Evolutionary conservation across 2,888 invertebrate species (phyloP).

Genomic region (Ceraclea dissimilis): DNA sequence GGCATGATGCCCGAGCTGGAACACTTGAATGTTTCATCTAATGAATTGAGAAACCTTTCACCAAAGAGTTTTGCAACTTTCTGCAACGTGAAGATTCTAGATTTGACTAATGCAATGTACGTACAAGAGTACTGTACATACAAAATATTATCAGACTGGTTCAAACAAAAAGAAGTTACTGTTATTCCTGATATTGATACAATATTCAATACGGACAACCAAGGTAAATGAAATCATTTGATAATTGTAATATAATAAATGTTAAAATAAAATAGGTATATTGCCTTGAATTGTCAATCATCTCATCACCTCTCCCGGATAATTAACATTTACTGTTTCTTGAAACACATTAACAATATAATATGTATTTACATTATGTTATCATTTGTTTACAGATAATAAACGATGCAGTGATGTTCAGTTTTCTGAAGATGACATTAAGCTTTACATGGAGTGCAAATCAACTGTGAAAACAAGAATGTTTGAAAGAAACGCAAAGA

Average conservation of each 20-base stretch:
- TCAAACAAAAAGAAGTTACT: slow-evolving; percentile 18
- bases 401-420: slow-evolving; percentile 34
- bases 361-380: too few relatives aligned
- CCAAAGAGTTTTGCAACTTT: slow-evolving; percentile 51
- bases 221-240: too few relatives aligned
- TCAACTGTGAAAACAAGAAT: slow-evolving; percentile 22
- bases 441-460: slow-evolving; percentile 36
- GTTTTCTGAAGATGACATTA: slow-evolving; percentile 32
- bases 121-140: slow-evolving; percentile 19
- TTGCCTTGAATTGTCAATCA: too few relatives aligned
- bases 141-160: slow-evolving; percentile 18
- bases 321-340: too few relatives aligned
- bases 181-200: slow-evolving; percentile 19
- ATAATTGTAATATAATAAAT: not conserved
- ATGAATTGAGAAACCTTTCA: slow-evolving; percentile 42
- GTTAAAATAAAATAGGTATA: not conserved
- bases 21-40: slow-evolving; percentile 56
- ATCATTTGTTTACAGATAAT: too few relatives aligned
- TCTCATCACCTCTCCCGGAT: too few relatives aligned
- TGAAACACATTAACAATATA: too few relatives aligned
- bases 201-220: slow-evolving; percentile 20
- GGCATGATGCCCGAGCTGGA: slow-evolving; percentile 51
- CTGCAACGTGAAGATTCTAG: slow-evolving; percentile 54
- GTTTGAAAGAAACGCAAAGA: slow-evolving; percentile 27
- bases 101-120: slow-evolving; percentile 34